These are phyloP conservation scores for Stigmatopora nigra DNA, from an alignment of 2,113 vertebrate species.

Conservation along the genomic window DNA sequence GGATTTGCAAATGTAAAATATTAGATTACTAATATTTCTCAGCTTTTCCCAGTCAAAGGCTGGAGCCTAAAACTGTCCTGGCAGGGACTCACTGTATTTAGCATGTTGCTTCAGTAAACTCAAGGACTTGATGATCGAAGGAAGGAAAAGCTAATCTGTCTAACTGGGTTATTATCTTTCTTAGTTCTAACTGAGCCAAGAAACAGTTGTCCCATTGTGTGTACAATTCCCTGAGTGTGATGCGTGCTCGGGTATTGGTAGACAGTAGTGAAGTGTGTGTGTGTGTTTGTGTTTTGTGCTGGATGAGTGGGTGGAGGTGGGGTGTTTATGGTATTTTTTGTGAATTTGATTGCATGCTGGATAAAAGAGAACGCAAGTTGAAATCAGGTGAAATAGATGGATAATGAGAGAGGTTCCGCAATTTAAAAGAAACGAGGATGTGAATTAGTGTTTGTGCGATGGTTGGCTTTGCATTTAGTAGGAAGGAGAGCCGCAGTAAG, in stretches of 20 bases:
- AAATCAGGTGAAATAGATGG: slow-evolving; percentile 45
- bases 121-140: slow-evolving; percentile 33
- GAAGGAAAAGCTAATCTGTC: slow-evolving; percentile 47
- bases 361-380: slow-evolving; percentile 45
- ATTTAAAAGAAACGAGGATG: slow-evolving; percentile 48
- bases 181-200: slow-evolving; percentile 29
- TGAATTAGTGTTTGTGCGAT: slow-evolving; percentile 21
- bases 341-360: slow-evolving; percentile 46
- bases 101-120: slow-evolving; percentile 27
- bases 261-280: neutral
- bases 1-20: slow-evolving; percentile 22
- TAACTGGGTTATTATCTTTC: slow-evolving; percentile 43
- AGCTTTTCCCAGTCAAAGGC: slow-evolving; percentile 28
- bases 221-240: slow-evolving; percentile 34
- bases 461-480: slow-evolving; percentile 13
- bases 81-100: slow-evolving; percentile 30
- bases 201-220: slow-evolving; percentile 59
- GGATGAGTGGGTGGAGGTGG: neutral
- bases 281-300: neutral
- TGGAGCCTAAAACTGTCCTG: slow-evolving; percentile 43
- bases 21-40: slow-evolving; percentile 38
- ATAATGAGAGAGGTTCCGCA: slow-evolving; percentile 54
- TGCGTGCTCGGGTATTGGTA: slow-evolving; percentile 23
- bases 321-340: slow-evolving; percentile 42
- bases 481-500: slow-evolving; percentile 18